Evolutionary conservation across 2,888 invertebrate genomes (phyloP).

Genomic region (Hofmannophila pseudospretella): DNA sequence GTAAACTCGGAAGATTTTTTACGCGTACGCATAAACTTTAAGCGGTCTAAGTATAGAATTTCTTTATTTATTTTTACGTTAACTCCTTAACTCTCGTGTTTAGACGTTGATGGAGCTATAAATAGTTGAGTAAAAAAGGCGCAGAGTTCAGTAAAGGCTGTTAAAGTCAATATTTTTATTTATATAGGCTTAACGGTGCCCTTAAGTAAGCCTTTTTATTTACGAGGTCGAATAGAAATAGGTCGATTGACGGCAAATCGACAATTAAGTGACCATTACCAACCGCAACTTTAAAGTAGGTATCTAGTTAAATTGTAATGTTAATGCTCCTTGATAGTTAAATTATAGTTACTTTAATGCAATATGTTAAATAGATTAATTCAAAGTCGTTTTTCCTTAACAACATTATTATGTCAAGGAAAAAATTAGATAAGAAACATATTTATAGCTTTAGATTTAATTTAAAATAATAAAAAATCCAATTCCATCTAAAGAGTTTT

Average conservation of each 20-base stretch:
- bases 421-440: too few relatives aligned
- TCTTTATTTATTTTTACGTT: conserved; percentile 35
- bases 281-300: background rate
- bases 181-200: conserved; percentile 9
- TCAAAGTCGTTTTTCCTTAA: background rate
- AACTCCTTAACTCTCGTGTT: conserved; percentile 33
- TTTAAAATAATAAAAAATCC: too few relatives aligned
- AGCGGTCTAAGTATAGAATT: conserved; percentile 34
- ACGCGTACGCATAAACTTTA: conserved; percentile 30
- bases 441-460: too few relatives aligned
- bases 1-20: conserved; percentile 29
- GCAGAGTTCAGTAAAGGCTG: conserved; percentile 23
- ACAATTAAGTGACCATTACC: background rate
- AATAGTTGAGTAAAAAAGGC: conserved; percentile 25
- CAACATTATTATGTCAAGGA: too few relatives aligned
- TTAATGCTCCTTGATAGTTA: background rate
- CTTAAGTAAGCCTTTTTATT: conserved; percentile 2
- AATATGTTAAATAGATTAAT: background rate
- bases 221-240: conserved; percentile 4
- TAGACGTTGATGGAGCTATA: conserved; percentile 29
- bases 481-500: too few relatives aligned
- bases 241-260: background rate
- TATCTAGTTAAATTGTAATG: background rate
- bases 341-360: background rate
- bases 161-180: conserved; percentile 27